Conservation (phyloP, 2,113 vertebrate genomes). For the Lutjanus erythropterus region DNA sequence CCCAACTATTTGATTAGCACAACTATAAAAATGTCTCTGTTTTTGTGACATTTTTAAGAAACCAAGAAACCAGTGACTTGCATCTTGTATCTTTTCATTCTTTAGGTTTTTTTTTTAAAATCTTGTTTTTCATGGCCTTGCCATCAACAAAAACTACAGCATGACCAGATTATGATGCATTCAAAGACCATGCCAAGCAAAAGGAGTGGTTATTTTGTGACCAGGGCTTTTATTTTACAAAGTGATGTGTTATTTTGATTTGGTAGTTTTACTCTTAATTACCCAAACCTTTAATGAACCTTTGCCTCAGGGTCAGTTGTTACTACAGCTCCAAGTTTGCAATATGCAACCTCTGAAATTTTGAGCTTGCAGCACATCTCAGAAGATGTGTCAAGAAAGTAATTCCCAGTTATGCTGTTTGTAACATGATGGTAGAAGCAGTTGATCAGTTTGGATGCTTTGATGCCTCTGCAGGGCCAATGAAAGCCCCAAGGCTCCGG, state of each 20-base stretch:
- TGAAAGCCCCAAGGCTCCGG: slow-evolving; percentile 3
- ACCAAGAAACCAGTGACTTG: too few relatives aligned
- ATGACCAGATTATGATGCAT: not conserved
- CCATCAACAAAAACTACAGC: not conserved
- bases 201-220: not conserved
- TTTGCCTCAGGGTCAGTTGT: not conserved
- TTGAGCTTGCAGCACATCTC: slow-evolving; percentile 3
- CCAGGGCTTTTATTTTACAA: not conserved
- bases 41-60: too few relatives aligned
- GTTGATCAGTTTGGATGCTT: slow-evolving; percentile 3
- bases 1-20: too few relatives aligned
- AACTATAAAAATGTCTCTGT: too few relatives aligned
- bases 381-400: slow-evolving; percentile 25
- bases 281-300: not conserved
- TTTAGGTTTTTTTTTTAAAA: too few relatives aligned
- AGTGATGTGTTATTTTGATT: not conserved
- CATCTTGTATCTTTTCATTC: not conserved
- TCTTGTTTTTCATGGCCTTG: not conserved
- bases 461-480: not conserved
- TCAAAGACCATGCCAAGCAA: not conserved
- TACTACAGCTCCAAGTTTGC: not conserved
- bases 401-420: slow-evolving; percentile 3
- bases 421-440: slow-evolving; percentile 44
- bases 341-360: not conserved
- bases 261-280: not conserved